phyloP scores from a whole-genome alignment of 2,113 vertebrate species.

The Leuciscus idus region DNA sequence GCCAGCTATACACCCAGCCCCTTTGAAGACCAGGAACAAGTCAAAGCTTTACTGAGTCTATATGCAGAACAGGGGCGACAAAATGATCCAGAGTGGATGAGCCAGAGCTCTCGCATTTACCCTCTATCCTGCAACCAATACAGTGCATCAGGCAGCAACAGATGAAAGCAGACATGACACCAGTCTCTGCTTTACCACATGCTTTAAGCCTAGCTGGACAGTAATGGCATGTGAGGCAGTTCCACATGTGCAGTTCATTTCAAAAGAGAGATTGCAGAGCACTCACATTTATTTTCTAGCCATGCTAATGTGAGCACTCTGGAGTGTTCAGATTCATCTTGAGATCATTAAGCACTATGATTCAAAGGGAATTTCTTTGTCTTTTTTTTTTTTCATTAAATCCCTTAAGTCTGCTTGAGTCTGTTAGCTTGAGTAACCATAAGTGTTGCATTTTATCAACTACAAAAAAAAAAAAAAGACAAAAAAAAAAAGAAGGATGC shows the following conservation, averaged over 20 bases:
- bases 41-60: slow-evolving; percentile 74
- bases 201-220: slow-evolving; percentile 1
- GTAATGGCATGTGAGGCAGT: background rate
- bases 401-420: background rate
- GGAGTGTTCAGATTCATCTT: background rate
- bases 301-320: background rate
- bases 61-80: slow-evolving; percentile 72
- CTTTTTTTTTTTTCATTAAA: background rate
- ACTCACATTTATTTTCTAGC: background rate
- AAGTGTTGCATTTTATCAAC: background rate
- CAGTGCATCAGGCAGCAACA: slow-evolving; percentile 63
- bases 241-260: background rate
- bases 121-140: slow-evolving; percentile 62
- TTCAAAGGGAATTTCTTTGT: background rate
- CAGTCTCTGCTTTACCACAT: background rate
- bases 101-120: slow-evolving; percentile 39
- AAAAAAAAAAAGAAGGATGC: background rate
- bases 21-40: slow-evolving; percentile 81
- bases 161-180: slow-evolving; percentile 63
- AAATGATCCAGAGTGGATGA: slow-evolving; percentile 64
- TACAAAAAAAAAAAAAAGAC: no score
- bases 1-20: slow-evolving; percentile 76
- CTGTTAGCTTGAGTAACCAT: background rate
- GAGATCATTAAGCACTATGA: background rate
- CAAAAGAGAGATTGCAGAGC: background rate